Percentiles rank a stretch among this genome's conserved stretches.
These are phyloP conservation scores for Drosophila nasuta DNA, from an alignment of 1,140 invertebrate species.

Conservation along the genomic window DNA sequence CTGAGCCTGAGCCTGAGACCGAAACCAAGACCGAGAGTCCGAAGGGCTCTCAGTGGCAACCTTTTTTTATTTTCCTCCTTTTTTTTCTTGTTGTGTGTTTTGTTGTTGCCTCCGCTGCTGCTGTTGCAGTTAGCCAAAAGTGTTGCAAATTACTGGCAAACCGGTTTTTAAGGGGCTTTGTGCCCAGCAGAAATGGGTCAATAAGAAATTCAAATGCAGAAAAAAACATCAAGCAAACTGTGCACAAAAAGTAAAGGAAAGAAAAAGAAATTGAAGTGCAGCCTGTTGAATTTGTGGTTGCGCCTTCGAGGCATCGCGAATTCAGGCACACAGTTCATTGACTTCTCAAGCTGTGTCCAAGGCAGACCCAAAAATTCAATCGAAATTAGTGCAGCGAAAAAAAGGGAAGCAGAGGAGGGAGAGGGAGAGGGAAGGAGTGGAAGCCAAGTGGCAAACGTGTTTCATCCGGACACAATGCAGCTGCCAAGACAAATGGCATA, in stretches of 20 bases:
- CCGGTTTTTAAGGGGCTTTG: conserved; percentile 46
- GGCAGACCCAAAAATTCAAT: conserved; percentile 16
- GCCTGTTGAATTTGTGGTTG: conserved; percentile 30
- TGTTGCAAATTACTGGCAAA: conserved; percentile 62
- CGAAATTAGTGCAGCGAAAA: conserved; percentile 32
- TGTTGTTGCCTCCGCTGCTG: conserved; percentile 22
- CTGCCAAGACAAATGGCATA: conserved; percentile 30
- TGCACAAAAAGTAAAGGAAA: neutral
- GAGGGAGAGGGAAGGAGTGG: neutral
- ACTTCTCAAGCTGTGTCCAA: conserved; percentile 15
- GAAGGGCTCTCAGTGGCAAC: conserved; percentile 16
- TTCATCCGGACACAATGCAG: conserved; percentile 19
- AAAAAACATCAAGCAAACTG: conserved; percentile 33
- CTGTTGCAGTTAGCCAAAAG: conserved; percentile 62
- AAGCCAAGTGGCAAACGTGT: conserved; percentile 13
- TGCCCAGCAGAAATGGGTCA: conserved; percentile 68
- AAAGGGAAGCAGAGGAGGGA: neutral
- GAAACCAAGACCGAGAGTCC: neutral
- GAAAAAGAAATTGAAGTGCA: conserved; percentile 10
- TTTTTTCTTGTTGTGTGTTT: neutral
- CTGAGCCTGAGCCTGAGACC: conserved; percentile 4
- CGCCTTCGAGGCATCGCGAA: conserved; percentile 11
- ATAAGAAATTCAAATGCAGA: conserved; percentile 70
- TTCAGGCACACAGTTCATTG: conserved; percentile 30
- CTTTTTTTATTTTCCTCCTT: neutral